These are phyloP conservation scores for Melanogrammus aeglefinus DNA, from an alignment of 2,797 vertebrate genomes.

Conservation along the genomic window DNA sequence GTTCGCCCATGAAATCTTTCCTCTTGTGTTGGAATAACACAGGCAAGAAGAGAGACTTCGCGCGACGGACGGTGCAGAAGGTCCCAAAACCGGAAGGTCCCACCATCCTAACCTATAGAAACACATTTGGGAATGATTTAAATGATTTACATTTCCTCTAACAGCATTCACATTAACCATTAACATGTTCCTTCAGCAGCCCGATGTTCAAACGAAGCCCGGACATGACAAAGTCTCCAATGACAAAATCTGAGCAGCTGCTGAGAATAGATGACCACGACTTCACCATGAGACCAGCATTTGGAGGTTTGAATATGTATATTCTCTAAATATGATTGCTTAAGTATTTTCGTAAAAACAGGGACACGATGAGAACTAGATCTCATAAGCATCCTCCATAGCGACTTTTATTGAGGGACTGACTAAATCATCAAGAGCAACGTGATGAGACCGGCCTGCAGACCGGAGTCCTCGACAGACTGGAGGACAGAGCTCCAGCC, in stretches of 20 bases:
- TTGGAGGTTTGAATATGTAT: conserved; percentile 83
- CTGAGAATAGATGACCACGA: conserved; percentile 96
- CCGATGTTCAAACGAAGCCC: conserved; percentile 89
- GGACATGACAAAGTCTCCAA: conserved; percentile 91
- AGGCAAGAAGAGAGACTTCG: conserved; percentile 69
- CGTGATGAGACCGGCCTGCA: neutral
- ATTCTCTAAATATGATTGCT: neutral
- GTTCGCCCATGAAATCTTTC: conserved; percentile 5
- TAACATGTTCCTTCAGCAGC: conserved; percentile 59
- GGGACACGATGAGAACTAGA: neutral
- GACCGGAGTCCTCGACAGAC: no score
- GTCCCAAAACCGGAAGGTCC: conserved; percentile 72
- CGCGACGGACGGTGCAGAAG: conserved; percentile 59
- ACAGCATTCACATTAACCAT: no score
- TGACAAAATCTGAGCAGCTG: conserved; percentile 95
- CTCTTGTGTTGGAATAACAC: conserved; percentile 19
- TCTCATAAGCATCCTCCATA: neutral
- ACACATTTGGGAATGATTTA: neutral
- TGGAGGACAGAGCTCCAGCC: neutral
- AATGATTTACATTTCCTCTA: neutral
- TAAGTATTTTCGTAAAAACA: neutral
- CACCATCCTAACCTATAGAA: conserved; percentile 5
- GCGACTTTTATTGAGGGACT: neutral
- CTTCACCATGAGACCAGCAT: conserved; percentile 97
- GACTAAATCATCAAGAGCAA: neutral